A percentile compares a stretch with the other conserved stretches of the same genome.
These are phyloP conservation scores for Phrynocephalus guinanensis DNA, from an alignment of 2,797 vertebrate genomes.

Conservation along the genomic window DNA sequence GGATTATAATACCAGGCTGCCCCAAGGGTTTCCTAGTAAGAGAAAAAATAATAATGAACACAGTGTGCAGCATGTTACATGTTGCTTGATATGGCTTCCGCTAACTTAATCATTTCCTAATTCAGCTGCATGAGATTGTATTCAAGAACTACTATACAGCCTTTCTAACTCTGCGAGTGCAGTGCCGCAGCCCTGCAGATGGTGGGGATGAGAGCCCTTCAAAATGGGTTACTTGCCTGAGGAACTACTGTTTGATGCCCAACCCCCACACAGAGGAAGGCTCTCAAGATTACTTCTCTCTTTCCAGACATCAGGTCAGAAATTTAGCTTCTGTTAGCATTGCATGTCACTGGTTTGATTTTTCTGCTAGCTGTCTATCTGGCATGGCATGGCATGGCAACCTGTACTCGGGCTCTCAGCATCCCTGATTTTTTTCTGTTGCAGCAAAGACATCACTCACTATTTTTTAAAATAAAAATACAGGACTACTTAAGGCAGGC, in stretches of 20 bases:
- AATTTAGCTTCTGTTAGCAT: constrained; percentile 22
- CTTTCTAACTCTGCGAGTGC: constrained; percentile 86
- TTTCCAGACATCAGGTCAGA: constrained; percentile 87
- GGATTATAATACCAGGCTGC: neutral
- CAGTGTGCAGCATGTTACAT: neutral
- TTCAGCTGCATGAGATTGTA: constrained; percentile 87
- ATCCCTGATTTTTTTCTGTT: too few species aligned
- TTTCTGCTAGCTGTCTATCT: neutral
- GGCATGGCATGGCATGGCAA: neutral
- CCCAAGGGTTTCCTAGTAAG: neutral
- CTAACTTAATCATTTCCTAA: neutral
- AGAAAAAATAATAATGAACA: neutral
- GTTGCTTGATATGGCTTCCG: neutral
- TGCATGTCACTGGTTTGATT: neutral
- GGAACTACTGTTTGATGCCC: constrained; percentile 88
- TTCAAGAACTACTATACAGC: constrained; percentile 97
- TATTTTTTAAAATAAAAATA: too few species aligned
- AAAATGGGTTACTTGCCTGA: constrained; percentile 88
- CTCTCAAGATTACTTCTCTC: constrained; percentile 90
- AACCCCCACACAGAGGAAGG: constrained; percentile 91
- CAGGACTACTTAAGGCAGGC: too few species aligned
- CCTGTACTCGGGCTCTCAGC: too few species aligned
- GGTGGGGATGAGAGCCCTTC: constrained; percentile 64
- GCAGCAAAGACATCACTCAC: too few species aligned
- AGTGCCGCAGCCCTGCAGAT: constrained; percentile 69